Evolutionary conservation across 30 jellyfish, hydroid and myxozoan species (phyloP).

Genomic region (Haliclystus octoradiatus): DNA sequence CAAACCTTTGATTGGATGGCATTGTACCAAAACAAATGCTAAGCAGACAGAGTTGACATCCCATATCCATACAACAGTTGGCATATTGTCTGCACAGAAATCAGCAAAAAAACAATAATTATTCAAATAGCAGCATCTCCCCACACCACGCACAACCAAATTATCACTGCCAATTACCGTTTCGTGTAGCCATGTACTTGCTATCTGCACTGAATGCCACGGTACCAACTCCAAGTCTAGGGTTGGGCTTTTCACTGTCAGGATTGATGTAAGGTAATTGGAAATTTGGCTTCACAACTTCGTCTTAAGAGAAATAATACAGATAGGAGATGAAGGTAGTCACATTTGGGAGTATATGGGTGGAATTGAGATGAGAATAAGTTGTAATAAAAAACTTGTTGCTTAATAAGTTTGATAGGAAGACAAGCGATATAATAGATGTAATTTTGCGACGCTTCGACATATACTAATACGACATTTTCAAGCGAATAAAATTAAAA

Average conservation of each 20-base stretch:
- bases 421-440: too few species aligned
- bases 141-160: neutral
- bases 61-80: slow-evolving; percentile 94
- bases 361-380: too few species aligned
- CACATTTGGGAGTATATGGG: too few species aligned
- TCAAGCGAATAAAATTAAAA: too few species aligned
- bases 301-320: slow-evolving; percentile 33
- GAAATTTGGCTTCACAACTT: slow-evolving; percentile 53
- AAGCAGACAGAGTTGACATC: slow-evolving; percentile 52
- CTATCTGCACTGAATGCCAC: slow-evolving; percentile 51
- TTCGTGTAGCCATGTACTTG: slow-evolving; percentile 64
- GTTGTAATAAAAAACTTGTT: too few species aligned
- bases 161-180: slow-evolving; percentile 34
- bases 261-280: slow-evolving; percentile 75
- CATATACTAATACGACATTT: too few species aligned
- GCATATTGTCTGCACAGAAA: slow-evolving; percentile 63
- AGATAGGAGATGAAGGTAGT: too few species aligned
- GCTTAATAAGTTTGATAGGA: too few species aligned
- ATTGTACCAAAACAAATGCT: slow-evolving; percentile 48
- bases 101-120: neutral
- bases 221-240: slow-evolving; percentile 86
- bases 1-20: slow-evolving; percentile 63
- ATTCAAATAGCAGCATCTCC: neutral
- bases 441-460: too few species aligned
- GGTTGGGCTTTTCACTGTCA: slow-evolving; percentile 90